Base-by-base conservation (phyloP, 2,113 vertebrate species). In the Cnemophilus loriae region DNA sequence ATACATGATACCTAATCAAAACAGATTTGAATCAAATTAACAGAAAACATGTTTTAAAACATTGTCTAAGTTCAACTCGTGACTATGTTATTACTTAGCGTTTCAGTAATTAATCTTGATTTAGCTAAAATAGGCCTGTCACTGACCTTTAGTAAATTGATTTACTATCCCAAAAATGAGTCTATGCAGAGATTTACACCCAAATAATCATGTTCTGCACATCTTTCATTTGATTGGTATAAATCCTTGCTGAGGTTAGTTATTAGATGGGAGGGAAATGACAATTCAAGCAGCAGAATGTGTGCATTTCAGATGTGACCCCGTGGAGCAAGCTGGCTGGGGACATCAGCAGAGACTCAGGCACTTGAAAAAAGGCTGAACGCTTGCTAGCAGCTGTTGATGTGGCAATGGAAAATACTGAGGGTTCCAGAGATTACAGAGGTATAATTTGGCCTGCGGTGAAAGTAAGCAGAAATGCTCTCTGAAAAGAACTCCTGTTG, bases 331-430 rank as follows among this genome's bases (percentile, higher is more conserved):
- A 59, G 64, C 79, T 3, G 21, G 37, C 85, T 78, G 88, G 76
- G 71, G 79, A 93, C 92, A 81, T 16, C 26, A 7, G 60, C 64
- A 42, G 41, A 82, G 44, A 26, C 77, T 74, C 68, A 3, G 16
- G 63, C 42, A 27, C 82, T 90, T 88, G 83, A 47, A 87, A 88
- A 88, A 59, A 64, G 64, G 52, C 92, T 80, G 64, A 94, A 63
- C 67, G 1, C 87, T 94, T 59, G 84, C 67, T 61, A 83, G 82
- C 96, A 96, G 95, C 96, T 97, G 96, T 95, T 96, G 95, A 81
- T 95, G 93, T 93, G 85, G 87, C 93, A 95, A 93, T 97, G 95
- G 95, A 97, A 97, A 97, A 96, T 97, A 90, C 83, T 95, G 46
- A 68, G 92, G 83, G 83, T 97, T 96, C 96, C 96, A 96, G 88